These are phyloP conservation scores for Trissolcus japonicus DNA, from an alignment of 2,888 invertebrate genomes.

Conservation along the genomic window DNA sequence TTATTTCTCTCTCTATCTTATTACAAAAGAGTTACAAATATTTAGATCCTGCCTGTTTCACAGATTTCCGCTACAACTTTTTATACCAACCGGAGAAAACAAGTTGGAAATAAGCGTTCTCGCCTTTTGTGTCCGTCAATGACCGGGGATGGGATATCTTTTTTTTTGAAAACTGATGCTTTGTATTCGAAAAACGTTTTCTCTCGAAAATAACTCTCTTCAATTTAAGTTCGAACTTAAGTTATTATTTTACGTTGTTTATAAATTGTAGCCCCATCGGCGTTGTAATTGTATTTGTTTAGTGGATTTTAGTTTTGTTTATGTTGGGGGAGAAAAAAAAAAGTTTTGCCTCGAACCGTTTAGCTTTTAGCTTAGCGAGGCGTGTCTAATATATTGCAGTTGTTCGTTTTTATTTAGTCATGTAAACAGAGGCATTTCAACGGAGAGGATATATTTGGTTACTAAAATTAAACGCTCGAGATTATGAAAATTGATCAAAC, in stretches of 20 bases:
- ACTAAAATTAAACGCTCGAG: slow-evolving; percentile 4
- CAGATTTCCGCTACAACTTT: slow-evolving; percentile 1
- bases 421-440: slow-evolving; percentile 8
- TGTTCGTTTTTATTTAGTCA: slow-evolving; percentile 13
- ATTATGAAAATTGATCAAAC: too few relatives aligned
- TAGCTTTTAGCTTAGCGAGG: slow-evolving; percentile 10
- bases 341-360: background rate
- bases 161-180: background rate
- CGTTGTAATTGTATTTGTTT: slow-evolving; percentile 10
- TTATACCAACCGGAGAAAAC: background rate
- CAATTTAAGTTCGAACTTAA: too few relatives aligned
- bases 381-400: slow-evolving; percentile 19
- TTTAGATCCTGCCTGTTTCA: slow-evolving; percentile 20
- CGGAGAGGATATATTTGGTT: background rate
- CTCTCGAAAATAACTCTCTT: background rate
- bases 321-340: background rate
- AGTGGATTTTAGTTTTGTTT: background rate
- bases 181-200: background rate
- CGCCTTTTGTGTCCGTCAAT: background rate
- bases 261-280: background rate
- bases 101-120: slow-evolving; percentile 3
- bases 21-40: slow-evolving; percentile 32
- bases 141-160: too few relatives aligned
- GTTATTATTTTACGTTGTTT: background rate
- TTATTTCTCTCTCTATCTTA: slow-evolving; percentile 11